Conservation (phyloP, 2,113 vertebrate genomes). For the Dicentrarchus labrax region DNA sequence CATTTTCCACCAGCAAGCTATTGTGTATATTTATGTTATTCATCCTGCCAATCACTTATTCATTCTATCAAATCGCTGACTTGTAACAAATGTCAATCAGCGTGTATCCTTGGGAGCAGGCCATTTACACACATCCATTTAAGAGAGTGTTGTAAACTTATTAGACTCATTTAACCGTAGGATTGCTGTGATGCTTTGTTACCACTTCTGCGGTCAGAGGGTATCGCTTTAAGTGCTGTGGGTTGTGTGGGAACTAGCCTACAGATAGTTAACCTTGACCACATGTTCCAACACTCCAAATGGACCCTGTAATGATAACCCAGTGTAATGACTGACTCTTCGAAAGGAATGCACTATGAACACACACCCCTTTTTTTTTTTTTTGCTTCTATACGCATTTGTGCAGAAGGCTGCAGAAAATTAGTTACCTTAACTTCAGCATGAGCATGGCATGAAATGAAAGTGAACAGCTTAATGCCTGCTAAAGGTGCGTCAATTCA, state of each 20-base stretch:
- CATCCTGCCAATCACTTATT: not conserved
- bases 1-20: not conserved
- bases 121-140: constrained; percentile 9
- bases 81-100: constrained; percentile 3
- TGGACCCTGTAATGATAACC: constrained; percentile 78
- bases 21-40: not conserved
- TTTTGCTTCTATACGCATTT: not conserved
- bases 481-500: too few species aligned
- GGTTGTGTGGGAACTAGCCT: constrained; percentile 80
- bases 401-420: constrained; percentile 18
- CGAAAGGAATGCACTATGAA: constrained; percentile 77
- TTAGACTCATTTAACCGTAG: constrained; percentile 37
- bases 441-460: not conserved
- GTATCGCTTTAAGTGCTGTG: constrained; percentile 51
- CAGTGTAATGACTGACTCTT: constrained; percentile 77
- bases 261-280: constrained; percentile 83
- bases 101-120: not conserved
- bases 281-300: constrained; percentile 77
- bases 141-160: constrained; percentile 30
- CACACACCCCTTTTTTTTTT: constrained; percentile 27
- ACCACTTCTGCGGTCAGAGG: constrained; percentile 42
- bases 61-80: not conserved
- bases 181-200: constrained; percentile 18
- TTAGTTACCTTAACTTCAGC: not conserved
- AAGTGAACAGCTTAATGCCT: not conserved